Base-by-base conservation (phyloP, 2,797 vertebrate genomes). In the Enteromius fasciolatus region DNA sequence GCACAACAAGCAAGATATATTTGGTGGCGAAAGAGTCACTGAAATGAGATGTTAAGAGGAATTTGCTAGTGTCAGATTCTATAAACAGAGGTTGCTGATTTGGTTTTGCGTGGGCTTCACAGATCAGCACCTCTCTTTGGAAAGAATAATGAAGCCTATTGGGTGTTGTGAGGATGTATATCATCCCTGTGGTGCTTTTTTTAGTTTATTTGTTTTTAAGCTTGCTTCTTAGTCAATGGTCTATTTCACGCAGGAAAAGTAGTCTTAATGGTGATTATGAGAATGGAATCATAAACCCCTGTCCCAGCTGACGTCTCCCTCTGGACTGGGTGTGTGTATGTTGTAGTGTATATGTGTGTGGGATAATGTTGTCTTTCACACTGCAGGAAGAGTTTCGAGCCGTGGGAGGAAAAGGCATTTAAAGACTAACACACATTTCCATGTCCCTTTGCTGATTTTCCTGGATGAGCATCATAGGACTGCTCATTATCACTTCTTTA, bases 161-260 rank as follows among this genome's bases (percentile, higher is more conserved):
- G 31, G 85, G 92, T 91, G 91, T 90, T 92, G 87, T 91, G 86
- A 93, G 86, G 82, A 82, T 83, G 72, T 84, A 83, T 91, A 92
- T 92, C 88, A 91, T 87, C 80, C 72, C 61, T 23, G 48, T 15
- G 28, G 18, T 67, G 46, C n/a, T 48, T 36, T 63, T 61, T 75
- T 39, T 75, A 41, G 39, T 41, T 41, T 41, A 41, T 41, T 41
- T 10, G 39, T 48, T 50, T 39, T 57, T 61, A 15, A 33, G 39
- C 59, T 66, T 9, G 59, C 54, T 23, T 48, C 5, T 59, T 18
- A 61, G 67, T 70, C 67, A 72, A 31, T 80, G 39, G 52, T 36
- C 41, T 73, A 31, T 52, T 63, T 73, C 8, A 73, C n/a, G 20
- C 54, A 33, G 12, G 48, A 25, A 33, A 63, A 44, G 41, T 70